A percentile compares a stretch with the other conserved stretches of the same genome.
Conservation (phyloP, 1,140 invertebrate species). For the Trachelipus rathkii region DNA sequence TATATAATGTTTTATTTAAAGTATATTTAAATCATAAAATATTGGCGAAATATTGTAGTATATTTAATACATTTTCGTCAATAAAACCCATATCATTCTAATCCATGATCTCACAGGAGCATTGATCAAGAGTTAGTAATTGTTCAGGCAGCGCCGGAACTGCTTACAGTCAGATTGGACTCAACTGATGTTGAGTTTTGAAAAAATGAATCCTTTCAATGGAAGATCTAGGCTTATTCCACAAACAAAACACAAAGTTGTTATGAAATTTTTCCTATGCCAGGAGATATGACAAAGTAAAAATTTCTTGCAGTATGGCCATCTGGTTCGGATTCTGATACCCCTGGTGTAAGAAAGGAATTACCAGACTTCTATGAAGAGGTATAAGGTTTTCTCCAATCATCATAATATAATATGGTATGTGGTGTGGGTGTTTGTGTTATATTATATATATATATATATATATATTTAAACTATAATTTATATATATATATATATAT, state of each 20-base stretch:
- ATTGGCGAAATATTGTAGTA: too few species aligned
- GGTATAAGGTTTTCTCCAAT: conserved; percentile 36
- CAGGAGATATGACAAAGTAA: conserved; percentile 50
- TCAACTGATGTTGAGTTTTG: conserved; percentile 52
- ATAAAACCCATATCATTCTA: neutral
- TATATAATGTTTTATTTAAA: too few species aligned
- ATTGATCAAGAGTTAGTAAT: conserved; percentile 48
- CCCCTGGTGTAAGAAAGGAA: conserved; percentile 51
- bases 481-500: too few species aligned
- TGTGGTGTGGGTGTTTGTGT: too few species aligned
- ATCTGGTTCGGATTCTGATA: conserved; percentile 55
- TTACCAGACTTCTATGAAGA: conserved; percentile 54
- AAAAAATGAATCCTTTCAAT: conserved; percentile 52
- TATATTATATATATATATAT: too few species aligned
- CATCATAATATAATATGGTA: too few species aligned
- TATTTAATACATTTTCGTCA: too few species aligned
- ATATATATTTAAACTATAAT: too few species aligned
- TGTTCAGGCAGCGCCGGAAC: conserved; percentile 53
- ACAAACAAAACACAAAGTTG: conserved; percentile 56
- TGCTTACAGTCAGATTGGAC: conserved; percentile 54
- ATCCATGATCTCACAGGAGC: neutral
- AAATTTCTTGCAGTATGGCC: conserved; percentile 52
- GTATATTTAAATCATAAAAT: too few species aligned
- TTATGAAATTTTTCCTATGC: conserved; percentile 53
- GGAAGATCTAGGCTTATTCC: conserved; percentile 53